Evolutionary conservation across 2,113 vertebrate species (phyloP).

Genomic region (Tyto alba): DNA sequence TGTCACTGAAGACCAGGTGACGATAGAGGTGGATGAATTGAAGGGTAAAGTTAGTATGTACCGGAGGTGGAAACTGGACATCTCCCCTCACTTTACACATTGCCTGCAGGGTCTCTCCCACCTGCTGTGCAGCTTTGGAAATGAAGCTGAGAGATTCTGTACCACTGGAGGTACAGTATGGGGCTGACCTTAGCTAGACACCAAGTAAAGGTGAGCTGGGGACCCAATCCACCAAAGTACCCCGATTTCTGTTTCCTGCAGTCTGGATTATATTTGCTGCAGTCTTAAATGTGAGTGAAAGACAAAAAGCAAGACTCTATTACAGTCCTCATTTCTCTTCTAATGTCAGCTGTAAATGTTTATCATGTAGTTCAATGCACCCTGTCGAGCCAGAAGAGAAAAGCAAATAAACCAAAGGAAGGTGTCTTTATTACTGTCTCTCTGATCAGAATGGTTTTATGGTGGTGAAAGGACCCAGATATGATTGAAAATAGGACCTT

Average conservation of each 20-base stretch:
- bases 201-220: not conserved
- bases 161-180: not conserved
- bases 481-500: not conserved
- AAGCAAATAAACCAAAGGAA: constrained; percentile 12
- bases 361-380: not conserved
- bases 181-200: not conserved
- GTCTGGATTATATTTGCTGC: not conserved
- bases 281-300: not conserved
- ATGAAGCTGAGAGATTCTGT: not conserved
- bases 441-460: not conserved
- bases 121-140: rapidly evolving
- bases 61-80: not conserved
- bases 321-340: constrained; percentile 7
- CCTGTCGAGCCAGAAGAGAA: not conserved
- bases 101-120: not conserved
- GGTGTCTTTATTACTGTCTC: not conserved
- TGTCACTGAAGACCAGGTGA: not conserved
- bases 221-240: not conserved
- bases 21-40: not conserved
- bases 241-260: not conserved
- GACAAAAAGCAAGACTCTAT: not conserved
- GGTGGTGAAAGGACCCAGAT: not conserved
- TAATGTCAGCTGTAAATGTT: constrained; percentile 26
- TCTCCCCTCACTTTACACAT: not conserved
- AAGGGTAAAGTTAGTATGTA: not conserved